Percentiles rank a stretch among this genome's conserved stretches.
These are phyloP conservation scores for Zaprionus africanus DNA, from an alignment of 1,140 invertebrate genomes.

Conservation along the genomic window DNA sequence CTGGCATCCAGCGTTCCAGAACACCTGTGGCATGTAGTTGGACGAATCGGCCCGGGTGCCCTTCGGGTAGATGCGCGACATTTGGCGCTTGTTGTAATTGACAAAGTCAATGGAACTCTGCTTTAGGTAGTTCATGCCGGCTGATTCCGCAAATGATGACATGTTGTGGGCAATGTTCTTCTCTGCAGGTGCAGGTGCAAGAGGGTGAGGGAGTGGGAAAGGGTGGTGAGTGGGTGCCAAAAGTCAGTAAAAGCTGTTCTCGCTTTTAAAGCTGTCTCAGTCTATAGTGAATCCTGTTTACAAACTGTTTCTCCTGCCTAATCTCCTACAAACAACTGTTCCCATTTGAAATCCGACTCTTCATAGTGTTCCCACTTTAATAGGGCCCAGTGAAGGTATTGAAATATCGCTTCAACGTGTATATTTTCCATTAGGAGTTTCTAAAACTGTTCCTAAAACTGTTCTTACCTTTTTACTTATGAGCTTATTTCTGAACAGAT, in stretches of 20 bases:
- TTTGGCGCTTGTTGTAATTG: conserved; percentile 99
- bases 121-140: conserved; percentile 97
- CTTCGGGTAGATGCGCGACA: conserved; percentile 99
- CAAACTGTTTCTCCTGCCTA: background rate
- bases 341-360: background rate
- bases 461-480: background rate
- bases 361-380: background rate
- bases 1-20: conserved; percentile 96
- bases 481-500: too few relatives aligned
- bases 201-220: background rate
- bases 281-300: background rate
- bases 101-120: conserved; percentile 99
- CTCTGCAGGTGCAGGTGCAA: conserved; percentile 87
- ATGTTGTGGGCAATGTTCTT: conserved; percentile 98
- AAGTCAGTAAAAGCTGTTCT: background rate
- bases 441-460: background rate
- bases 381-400: too few relatives aligned
- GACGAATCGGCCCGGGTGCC: conserved; percentile 99
- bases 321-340: background rate
- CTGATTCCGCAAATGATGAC: conserved; percentile 99
- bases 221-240: background rate
- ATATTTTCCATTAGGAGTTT: background rate
- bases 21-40: conserved; percentile 99
- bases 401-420: too few relatives aligned
- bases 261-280: background rate